These are phyloP conservation scores for Caenorhabditis sulstoni DNA, from an alignment of 2,888 invertebrate genomes.

Conservation along the genomic window DNA sequence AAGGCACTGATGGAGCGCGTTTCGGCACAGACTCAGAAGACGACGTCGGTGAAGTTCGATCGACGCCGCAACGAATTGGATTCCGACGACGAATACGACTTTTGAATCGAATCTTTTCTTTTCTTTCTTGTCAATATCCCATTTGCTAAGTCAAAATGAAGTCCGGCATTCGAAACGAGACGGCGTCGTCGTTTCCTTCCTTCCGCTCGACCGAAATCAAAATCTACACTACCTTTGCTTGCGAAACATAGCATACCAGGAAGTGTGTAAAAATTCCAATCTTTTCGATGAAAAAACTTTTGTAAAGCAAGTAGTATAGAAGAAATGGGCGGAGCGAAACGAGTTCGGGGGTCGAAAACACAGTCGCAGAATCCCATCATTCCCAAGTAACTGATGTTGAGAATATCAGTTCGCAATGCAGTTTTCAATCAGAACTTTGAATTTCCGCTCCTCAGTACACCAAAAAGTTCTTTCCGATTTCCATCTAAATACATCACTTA, in stretches of 20 bases:
- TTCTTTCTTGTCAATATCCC: not conserved
- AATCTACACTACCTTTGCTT: not conserved
- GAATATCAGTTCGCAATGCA: not conserved
- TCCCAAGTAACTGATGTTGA: not conserved
- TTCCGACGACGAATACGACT: slow-evolving; percentile 81
- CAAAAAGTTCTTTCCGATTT: slow-evolving; percentile 1
- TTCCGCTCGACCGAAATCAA: slow-evolving; percentile 1
- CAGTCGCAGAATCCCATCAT: not conserved
- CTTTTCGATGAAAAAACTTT: slow-evolving; percentile 15
- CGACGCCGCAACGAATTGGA: slow-evolving; percentile 78
- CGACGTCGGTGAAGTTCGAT: slow-evolving; percentile 80
- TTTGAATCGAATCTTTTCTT: slow-evolving; percentile 24
- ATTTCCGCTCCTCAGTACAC: not conserved
- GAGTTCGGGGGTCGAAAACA: not conserved
- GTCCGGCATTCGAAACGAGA: not conserved
- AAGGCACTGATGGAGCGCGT: slow-evolving; percentile 76
- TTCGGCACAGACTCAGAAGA: slow-evolving; percentile 71
- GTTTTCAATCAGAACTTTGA: not conserved
- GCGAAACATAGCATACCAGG: slow-evolving; percentile 12
- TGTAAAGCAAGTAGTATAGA: slow-evolving; percentile 17
- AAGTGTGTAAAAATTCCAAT: slow-evolving; percentile 31
- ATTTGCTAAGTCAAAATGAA: slow-evolving; percentile 3
- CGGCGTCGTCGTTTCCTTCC: not conserved
- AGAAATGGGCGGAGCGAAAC: slow-evolving; percentile 1
- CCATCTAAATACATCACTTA: not conserved